These are phyloP conservation scores for Tenthredo notha DNA, from an alignment of 2,888 invertebrate species.

Conservation along the genomic window DNA sequence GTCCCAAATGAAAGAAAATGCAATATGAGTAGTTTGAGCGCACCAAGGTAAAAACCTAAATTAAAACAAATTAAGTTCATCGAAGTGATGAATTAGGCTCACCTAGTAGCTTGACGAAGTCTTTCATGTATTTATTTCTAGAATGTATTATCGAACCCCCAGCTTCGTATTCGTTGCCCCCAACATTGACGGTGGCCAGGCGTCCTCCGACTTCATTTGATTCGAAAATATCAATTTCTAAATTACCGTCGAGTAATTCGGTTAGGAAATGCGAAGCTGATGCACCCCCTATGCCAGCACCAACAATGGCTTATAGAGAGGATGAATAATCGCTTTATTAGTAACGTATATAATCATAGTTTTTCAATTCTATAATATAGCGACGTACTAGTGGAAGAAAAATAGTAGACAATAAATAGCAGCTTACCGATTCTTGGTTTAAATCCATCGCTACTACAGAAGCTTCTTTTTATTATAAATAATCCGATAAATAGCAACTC, in stretches of 20 bases:
- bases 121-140: conserved; percentile 81
- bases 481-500: conserved; percentile 14
- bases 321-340: not conserved
- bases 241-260: conserved; percentile 74
- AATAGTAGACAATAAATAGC: not conserved
- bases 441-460: not conserved
- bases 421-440: conserved; percentile 40
- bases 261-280: conserved; percentile 81
- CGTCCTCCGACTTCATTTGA: conserved; percentile 81
- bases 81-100: conserved; percentile 57
- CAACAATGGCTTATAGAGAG: conserved; percentile 80
- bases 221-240: conserved; percentile 81
- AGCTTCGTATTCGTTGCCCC: conserved; percentile 80
- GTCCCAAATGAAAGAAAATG: not conserved
- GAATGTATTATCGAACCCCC: conserved; percentile 83
- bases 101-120: conserved; percentile 80
- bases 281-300: conserved; percentile 83
- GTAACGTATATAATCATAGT: not conserved
- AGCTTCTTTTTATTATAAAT: not conserved
- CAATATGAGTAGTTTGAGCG: not conserved
- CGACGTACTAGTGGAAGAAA: not conserved
- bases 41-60: not conserved
- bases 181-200: conserved; percentile 79
- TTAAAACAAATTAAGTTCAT: not conserved
- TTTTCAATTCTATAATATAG: no score